Evolutionary conservation across 2,797 vertebrate genomes (phyloP).

Genomic region (Melopsittacus undulatus): DNA sequence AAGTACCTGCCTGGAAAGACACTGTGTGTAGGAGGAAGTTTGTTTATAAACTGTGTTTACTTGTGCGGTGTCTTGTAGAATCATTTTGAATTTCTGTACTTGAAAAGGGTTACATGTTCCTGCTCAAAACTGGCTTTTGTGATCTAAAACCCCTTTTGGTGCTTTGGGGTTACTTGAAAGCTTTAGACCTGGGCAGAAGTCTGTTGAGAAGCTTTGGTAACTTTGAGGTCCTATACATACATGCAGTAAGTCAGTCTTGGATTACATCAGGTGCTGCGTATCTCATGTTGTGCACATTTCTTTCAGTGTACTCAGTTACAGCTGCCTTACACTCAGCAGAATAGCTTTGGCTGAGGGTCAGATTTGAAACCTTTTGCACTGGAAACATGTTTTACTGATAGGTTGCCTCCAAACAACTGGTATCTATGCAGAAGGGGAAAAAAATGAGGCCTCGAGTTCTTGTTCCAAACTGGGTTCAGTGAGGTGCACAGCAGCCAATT

Average conservation of each 20-base stretch:
- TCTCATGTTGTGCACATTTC: background rate
- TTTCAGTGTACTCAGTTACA: background rate
- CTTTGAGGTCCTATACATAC: background rate
- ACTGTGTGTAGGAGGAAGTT: background rate
- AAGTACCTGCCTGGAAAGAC: slow-evolving; percentile 6
- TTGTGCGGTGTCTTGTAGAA: background rate
- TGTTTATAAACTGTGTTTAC: slow-evolving; percentile 16
- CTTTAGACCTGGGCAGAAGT: background rate
- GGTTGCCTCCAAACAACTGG: slow-evolving; percentile 16
- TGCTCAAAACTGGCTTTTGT: background rate
- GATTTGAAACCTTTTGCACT: background rate
- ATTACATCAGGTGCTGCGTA: background rate
- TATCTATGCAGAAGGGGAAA: background rate
- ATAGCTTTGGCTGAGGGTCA: background rate
- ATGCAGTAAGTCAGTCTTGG: background rate
- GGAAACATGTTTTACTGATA: background rate
- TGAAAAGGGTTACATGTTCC: background rate
- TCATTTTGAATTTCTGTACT: background rate
- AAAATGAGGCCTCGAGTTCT: background rate
- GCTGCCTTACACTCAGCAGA: background rate
- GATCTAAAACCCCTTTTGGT: background rate
- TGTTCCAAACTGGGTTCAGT: background rate
- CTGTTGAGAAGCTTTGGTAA: background rate
- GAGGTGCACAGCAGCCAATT: background rate
- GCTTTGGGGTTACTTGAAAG: background rate